Percentiles rank a stretch among this genome's conserved stretches.
phyloP scores from a whole-genome alignment of 2,113 vertebrate genomes.

The Ondatra zibethicus region DNA sequence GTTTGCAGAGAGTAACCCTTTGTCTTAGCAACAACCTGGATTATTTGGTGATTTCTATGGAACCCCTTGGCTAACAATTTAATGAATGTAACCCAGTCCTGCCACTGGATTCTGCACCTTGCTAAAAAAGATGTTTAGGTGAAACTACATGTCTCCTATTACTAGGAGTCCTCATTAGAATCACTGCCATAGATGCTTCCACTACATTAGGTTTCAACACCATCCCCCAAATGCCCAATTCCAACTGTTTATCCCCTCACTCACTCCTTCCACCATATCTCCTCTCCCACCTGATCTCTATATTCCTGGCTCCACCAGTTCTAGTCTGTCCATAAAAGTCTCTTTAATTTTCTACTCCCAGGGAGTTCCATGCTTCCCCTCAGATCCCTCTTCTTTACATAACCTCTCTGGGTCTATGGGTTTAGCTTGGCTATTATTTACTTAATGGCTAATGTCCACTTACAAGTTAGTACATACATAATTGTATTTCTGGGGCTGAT shows the following conservation, averaged over 20 bases:
- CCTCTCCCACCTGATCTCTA: not conserved
- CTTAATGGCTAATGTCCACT: not conserved
- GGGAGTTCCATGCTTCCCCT: not conserved
- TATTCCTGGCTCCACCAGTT: not conserved
- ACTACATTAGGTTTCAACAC: not conserved
- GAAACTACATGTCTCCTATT: not conserved
- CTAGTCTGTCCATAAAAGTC: not conserved
- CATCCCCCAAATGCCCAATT: not conserved
- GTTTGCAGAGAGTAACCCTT: too few species aligned
- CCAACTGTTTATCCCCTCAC: not conserved
- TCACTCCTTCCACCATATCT: not conserved
- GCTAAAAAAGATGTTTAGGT: not conserved
- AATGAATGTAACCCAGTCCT: not conserved
- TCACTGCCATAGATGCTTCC: not conserved
- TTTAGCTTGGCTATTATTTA: not conserved
- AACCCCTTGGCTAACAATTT: too few species aligned
- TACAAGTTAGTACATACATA: not conserved
- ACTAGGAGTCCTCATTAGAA: not conserved
- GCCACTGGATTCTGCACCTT: not conserved
- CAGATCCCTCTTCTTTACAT: not conserved
- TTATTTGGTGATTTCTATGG: too few species aligned
- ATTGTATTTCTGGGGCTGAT: not conserved
- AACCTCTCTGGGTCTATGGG: not conserved
- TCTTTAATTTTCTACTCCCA: not conserved
- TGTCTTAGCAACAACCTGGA: too few species aligned